Evolutionary conservation across 2,113 vertebrate genomes (phyloP), one percentile per base, ranked within the genome.

Genomic region (Craseonycteris thonglongyai): DNA sequence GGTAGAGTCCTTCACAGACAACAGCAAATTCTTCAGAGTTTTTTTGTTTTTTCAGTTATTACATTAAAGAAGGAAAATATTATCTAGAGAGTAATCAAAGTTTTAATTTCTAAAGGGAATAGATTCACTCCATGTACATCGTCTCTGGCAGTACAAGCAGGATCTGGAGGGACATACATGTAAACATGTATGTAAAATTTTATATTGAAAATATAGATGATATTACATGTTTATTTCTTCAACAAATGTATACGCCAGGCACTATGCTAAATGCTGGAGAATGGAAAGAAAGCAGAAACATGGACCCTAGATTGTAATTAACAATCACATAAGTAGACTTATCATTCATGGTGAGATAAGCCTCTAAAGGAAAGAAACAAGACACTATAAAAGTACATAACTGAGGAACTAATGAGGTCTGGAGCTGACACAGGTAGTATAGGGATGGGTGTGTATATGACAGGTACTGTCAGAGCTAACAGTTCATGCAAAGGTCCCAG

Each of bases 51-150:
- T 59, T 91, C 40, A 35, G 5, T 51, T 56, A 81, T 42, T 74
- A 71, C 8, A 42, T 3, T 21, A 15, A 58, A 71, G 47, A 81
- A 80, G 35, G 58, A 45, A 86, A 92, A 85, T 8, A 30, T 22
- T 65, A 90, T 26, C 45, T 90, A 51, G 28, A 63, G 33, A 58
- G 38, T 30, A 65, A 88, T 21, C 59, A 59, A 26, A 13, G 45
- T 71, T 97, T 72, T 95, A 74, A 95, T 59, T 86, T 66, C 74
- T 65, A 7, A 51, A 91, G 91, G 82, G 89, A 93, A 91, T 10
- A 74, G 6, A 68, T 65, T 13, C 5, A 13, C 61, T 61, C n/a
- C 61, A 21, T 16, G 42, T 80, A 26, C 81, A 81, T 49, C 13
- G 40, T 51, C 30, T 85, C 69, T 40, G 21, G 35, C 11, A 12